Percentiles rank a stretch among this genome's conserved stretches.
Evolutionary conservation across 2,797 vertebrate genomes (phyloP).

Genomic region (Chromobotia macracanthus): DNA sequence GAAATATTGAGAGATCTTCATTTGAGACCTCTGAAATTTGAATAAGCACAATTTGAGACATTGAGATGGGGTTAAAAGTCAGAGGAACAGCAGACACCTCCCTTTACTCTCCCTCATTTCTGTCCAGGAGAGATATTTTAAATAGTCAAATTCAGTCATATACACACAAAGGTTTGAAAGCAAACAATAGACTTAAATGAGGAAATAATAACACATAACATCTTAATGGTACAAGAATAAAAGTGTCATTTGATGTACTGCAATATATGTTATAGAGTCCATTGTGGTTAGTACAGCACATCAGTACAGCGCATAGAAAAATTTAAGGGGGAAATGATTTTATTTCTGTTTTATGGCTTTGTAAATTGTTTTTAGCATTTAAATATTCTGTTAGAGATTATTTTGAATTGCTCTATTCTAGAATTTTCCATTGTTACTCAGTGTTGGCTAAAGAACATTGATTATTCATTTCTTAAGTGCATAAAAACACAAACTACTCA

Average conservation of each 20-base stretch:
- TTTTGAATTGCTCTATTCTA: not conserved
- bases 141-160: too few relatives aligned
- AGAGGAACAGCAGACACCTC: too few relatives aligned
- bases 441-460: not conserved
- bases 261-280: too few relatives aligned
- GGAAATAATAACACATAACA: too few relatives aligned
- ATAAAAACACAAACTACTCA: not conserved
- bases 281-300: too few relatives aligned
- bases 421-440: not conserved
- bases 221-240: too few relatives aligned
- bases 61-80: too few relatives aligned
- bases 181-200: too few relatives aligned
- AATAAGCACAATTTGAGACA: not conserved
- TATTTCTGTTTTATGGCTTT: not conserved
- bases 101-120: too few relatives aligned
- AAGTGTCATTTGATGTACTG: too few relatives aligned
- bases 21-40: not conserved
- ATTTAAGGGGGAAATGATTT: not conserved
- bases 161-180: too few relatives aligned
- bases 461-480: not conserved
- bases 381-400: not conserved
- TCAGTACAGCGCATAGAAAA: not conserved
- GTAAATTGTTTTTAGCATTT: not conserved
- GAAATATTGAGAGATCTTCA: not conserved
- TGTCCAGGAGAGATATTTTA: too few relatives aligned